Evolutionary conservation across 2,888 invertebrate species (phyloP).

Genomic region (Eupithecia abbreviata): DNA sequence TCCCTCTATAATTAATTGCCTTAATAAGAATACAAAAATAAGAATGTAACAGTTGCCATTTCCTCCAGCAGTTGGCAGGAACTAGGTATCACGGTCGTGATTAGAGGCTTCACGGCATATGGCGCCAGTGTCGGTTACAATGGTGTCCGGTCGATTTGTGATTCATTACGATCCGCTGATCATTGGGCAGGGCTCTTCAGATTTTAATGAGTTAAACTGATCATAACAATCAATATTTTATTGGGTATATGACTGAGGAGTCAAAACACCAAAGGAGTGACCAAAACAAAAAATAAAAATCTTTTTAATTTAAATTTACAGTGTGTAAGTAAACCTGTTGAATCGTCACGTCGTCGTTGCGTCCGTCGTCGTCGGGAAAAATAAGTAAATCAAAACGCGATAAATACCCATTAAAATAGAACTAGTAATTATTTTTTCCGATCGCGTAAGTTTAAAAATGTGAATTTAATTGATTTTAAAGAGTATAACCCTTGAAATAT

Average conservation of each 20-base stretch:
- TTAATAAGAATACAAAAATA: neutral
- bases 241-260: no score
- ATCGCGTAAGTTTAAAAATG: no score
- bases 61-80: slow-evolving; percentile 35
- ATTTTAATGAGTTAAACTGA: neutral
- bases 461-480: neutral
- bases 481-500: neutral
- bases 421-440: no score
- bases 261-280: no score
- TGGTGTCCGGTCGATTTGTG: slow-evolving; percentile 67
- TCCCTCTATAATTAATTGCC: neutral
- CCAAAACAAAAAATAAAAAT: no score
- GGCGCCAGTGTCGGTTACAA: slow-evolving; percentile 61
- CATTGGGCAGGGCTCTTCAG: slow-evolving; percentile 1
- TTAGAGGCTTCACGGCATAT: slow-evolving; percentile 61
- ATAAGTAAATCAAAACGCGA: no score
- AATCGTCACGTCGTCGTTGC: no score
- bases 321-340: no score
- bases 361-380: no score
- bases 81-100: slow-evolving; percentile 45
- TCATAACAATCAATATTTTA: no score
- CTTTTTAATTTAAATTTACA: no score
- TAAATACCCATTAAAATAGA: no score
- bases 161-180: slow-evolving; percentile 53
- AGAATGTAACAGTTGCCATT: neutral